These are phyloP conservation scores for Neosilurus hyrtlii DNA, from an alignment of 2,797 vertebrate genomes.

Conservation along the genomic window DNA sequence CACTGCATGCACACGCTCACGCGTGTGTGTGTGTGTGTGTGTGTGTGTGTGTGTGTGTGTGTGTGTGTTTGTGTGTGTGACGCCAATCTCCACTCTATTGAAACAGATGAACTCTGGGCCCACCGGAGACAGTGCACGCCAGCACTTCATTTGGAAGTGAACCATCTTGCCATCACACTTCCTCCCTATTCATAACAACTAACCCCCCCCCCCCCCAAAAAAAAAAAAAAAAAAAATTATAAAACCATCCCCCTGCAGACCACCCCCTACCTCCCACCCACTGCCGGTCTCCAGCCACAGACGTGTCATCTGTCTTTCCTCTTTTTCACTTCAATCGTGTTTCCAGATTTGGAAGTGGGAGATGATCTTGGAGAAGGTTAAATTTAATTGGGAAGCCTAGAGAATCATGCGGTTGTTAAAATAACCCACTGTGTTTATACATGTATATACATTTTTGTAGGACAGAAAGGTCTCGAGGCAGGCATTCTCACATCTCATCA, in stretches of 20 bases:
- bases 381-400: not conserved
- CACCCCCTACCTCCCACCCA: too few relatives aligned
- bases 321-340: not conserved
- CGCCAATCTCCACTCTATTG: not conserved
- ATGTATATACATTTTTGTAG: not conserved
- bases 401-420: not conserved
- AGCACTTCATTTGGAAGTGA: slow-evolving; percentile 35
- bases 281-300: not conserved
- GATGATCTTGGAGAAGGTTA: not conserved
- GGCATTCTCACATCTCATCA: not conserved
- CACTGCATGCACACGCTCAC: not conserved
- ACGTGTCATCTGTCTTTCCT: not conserved
- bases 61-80: not conserved
- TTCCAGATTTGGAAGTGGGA: not conserved
- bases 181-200: not conserved
- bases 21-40: slow-evolving; percentile 8
- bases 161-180: slow-evolving; percentile 12
- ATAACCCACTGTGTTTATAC: not conserved
- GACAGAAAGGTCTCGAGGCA: not conserved
- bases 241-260: too few relatives aligned
- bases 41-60: not conserved
- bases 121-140: slow-evolving; percentile 20
- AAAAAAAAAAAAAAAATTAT: too few relatives aligned
- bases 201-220: too few relatives aligned
- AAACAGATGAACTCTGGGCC: slow-evolving; percentile 34